Evolutionary conservation across 2,888 invertebrate species (phyloP).

Genomic region (Eristalinus aeneus): DNA sequence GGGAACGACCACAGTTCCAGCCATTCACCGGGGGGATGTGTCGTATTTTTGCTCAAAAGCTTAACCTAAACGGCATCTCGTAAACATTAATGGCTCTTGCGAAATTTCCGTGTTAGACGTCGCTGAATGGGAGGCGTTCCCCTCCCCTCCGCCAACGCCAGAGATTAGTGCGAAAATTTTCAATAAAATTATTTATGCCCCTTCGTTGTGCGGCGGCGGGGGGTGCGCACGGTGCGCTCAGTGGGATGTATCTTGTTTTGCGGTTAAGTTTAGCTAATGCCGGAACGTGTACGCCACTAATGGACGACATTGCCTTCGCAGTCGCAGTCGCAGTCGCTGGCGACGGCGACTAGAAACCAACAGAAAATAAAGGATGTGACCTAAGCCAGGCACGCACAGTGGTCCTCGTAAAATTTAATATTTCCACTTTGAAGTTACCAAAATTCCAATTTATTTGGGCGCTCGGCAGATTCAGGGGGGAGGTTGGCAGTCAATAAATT

Average conservation of each 20-base stretch:
- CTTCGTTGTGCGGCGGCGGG: conserved; percentile 16
- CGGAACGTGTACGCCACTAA: conserved; percentile 63
- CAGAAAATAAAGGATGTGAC: conserved; percentile 41
- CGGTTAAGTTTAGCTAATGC: conserved; percentile 67
- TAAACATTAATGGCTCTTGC: conserved; percentile 70
- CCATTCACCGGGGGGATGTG: conserved; percentile 30
- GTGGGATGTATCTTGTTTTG: conserved; percentile 13
- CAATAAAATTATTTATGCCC: conserved; percentile 70
- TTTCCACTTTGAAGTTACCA: conserved; percentile 66
- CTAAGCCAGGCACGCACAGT: conserved; percentile 68
- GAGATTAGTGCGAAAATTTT: conserved; percentile 71
- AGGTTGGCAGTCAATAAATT: conserved; percentile 59
- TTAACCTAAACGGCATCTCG: conserved; percentile 69
- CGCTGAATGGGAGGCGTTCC: conserved; percentile 9
- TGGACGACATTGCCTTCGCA: conserved; percentile 42
- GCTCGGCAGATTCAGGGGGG: neutral
- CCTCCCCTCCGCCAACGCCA: conserved; percentile 27
- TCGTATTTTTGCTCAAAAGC: conserved; percentile 65
- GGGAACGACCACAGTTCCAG: conserved; percentile 10
- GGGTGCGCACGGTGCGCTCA: neutral
- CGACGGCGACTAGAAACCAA: neutral
- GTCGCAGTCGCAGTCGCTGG: no score
- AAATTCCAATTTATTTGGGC: conserved; percentile 66
- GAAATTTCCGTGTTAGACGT: conserved; percentile 50
- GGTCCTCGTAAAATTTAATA: conserved; percentile 69